A percentile compares a stretch with the other conserved stretches of the same genome.
Conservation (phyloP, 2,888 invertebrate species). For the Euphydryas editha region DNA sequence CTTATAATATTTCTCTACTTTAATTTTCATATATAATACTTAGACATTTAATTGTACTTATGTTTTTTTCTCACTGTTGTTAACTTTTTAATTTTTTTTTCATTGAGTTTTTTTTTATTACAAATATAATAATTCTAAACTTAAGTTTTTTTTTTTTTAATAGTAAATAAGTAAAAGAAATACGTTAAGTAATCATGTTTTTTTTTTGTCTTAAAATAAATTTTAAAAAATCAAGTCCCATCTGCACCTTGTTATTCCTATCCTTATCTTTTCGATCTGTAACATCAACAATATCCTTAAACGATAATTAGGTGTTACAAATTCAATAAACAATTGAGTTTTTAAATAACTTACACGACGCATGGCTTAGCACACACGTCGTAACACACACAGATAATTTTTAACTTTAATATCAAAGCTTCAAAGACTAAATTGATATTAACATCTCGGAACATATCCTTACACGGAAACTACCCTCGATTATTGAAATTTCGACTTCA, state of each 20-base stretch:
- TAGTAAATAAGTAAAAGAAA: background rate
- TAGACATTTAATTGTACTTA: too few species aligned
- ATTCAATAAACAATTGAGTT: conserved; percentile 22
- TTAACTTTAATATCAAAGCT: background rate
- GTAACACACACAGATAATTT: background rate
- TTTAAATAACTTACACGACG: conserved; percentile 13
- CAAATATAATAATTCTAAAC: too few species aligned
- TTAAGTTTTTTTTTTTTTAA: too few species aligned
- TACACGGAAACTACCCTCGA: background rate
- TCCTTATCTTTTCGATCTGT: conserved; percentile 6
- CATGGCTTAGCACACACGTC: conserved; percentile 3
- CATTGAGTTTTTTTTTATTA: too few species aligned
- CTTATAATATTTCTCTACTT: too few species aligned
- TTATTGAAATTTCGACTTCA: background rate
- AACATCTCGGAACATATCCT: background rate
- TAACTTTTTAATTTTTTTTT: too few species aligned
- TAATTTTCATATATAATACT: too few species aligned
- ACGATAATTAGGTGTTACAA: conserved; percentile 22
- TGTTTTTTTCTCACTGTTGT: too few species aligned
- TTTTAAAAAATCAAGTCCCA: background rate
- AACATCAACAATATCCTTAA: background rate
- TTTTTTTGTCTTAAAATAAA: too few species aligned
- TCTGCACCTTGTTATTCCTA: background rate
- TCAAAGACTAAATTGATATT: background rate
- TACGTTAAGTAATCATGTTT: too few species aligned